Conservation (phyloP, 2,888 invertebrate genomes). For the Marronus borbonicus region DNA sequence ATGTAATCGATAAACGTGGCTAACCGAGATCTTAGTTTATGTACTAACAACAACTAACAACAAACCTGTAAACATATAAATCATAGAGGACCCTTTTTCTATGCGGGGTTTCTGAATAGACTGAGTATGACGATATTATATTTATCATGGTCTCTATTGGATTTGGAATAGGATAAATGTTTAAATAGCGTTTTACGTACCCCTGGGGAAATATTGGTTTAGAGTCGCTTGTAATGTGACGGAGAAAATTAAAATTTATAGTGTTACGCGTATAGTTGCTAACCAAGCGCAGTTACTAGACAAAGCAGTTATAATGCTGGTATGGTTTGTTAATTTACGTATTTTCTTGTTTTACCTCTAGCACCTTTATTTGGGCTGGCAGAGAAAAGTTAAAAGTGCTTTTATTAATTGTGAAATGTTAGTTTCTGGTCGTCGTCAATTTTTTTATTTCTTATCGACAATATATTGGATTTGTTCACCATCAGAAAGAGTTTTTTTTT, state of each 20-base stretch:
- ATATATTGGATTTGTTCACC: too few relatives aligned
- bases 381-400: too few relatives aligned
- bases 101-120: conserved; percentile 49
- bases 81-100: conserved; percentile 55
- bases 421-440: too few relatives aligned
- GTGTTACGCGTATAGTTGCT: neutral
- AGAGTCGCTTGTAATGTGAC: neutral
- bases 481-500: too few relatives aligned
- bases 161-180: conserved; percentile 50
- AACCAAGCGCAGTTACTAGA: too few relatives aligned
- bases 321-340: too few relatives aligned
- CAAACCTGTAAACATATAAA: conserved; percentile 60
- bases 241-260: conserved; percentile 22
- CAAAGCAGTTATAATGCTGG: too few relatives aligned
- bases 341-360: too few relatives aligned
- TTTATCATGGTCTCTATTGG: conserved; percentile 55
- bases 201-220: conserved; percentile 29
- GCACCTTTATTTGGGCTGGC: too few relatives aligned
- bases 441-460: too few relatives aligned
- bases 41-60: too few relatives aligned
- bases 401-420: too few relatives aligned
- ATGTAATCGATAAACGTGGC: conserved; percentile 50
- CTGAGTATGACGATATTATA: conserved; percentile 53
- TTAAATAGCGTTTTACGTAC: conserved; percentile 24
- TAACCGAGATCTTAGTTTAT: conserved; percentile 40